A percentile compares a stretch with the other conserved stretches of the same genome.
Evolutionary conservation across 1,140 invertebrate species (phyloP).

Genomic region (Ips typographus): DNA sequence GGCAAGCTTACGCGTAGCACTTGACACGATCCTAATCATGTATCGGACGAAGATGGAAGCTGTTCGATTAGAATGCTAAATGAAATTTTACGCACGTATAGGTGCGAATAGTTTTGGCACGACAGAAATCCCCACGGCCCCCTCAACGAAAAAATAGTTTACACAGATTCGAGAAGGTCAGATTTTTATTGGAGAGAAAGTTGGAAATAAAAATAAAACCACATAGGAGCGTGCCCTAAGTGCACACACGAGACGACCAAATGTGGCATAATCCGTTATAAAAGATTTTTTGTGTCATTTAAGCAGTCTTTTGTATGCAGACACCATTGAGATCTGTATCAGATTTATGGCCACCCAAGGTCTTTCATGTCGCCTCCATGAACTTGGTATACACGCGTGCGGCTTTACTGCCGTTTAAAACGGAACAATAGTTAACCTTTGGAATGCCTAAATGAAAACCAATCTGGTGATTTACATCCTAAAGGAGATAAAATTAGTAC

Average conservation of each 20-base stretch:
- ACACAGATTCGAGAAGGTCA: too few species aligned
- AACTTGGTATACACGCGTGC: conserved; percentile 21
- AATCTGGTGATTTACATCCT: too few species aligned
- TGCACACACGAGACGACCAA: not conserved
- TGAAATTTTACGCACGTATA: not conserved
- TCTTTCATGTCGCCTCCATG: conserved; percentile 28
- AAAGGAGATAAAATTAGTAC: too few species aligned
- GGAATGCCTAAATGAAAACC: too few species aligned
- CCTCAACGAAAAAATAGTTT: too few species aligned
- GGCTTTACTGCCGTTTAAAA: conserved; percentile 1
- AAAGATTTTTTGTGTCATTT: conserved; percentile 35
- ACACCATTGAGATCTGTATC: conserved; percentile 35
- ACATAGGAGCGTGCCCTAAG: not conserved
- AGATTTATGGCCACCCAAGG: conserved; percentile 37
- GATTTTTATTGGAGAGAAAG: too few species aligned
- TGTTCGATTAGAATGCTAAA: conserved; percentile 17
- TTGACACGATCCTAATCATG: conserved; percentile 17
- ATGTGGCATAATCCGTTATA: conserved; percentile 23
- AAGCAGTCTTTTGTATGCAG: conserved; percentile 33
- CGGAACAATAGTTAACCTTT: too few species aligned
- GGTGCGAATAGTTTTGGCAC: too few species aligned
- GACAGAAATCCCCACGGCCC: too few species aligned
- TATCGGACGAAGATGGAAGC: conserved; percentile 16
- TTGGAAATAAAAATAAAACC: not conserved
- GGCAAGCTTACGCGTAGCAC: conserved; percentile 13